Percentiles rank a stretch among this genome's conserved stretches.
phyloP scores from a whole-genome alignment of 1,140 invertebrate species.

The Dermatophagoides farinae region DNA sequence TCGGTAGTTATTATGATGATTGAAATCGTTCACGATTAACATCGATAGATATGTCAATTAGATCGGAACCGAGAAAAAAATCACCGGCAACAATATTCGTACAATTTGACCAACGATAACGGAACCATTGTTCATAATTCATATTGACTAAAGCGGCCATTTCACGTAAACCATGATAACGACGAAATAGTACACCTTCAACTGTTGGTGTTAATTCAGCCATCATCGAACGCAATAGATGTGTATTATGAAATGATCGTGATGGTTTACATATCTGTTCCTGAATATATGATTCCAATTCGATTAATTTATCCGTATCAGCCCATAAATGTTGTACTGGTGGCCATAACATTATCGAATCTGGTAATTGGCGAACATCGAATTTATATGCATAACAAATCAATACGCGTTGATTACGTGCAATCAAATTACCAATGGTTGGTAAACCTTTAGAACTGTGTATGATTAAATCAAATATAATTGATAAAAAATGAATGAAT shows the following conservation, averaged over 20 bases:
- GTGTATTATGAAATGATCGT: not conserved
- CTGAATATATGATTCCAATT: slow-evolving; percentile 30
- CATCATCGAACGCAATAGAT: slow-evolving; percentile 16
- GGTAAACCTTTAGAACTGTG: not conserved
- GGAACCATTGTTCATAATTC: slow-evolving; percentile 41
- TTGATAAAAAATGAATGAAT: not conserved
- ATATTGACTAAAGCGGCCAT: slow-evolving; percentile 46
- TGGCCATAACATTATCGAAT: slow-evolving; percentile 24
- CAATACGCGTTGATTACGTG: slow-evolving; percentile 30
- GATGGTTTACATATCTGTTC: slow-evolving; percentile 12
- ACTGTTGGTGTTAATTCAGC: slow-evolving; percentile 56
- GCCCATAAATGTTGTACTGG: slow-evolving; percentile 38
- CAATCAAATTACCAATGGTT: slow-evolving; percentile 32
- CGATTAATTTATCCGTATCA: slow-evolving; percentile 30
- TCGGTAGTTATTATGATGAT: not conserved
- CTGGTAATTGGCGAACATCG: not conserved
- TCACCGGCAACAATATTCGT: slow-evolving; percentile 52
- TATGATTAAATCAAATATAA: not conserved
- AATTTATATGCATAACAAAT: slow-evolving; percentile 31
- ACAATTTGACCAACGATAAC: slow-evolving; percentile 40
- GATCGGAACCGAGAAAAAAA: slow-evolving; percentile 47
- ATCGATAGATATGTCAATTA: slow-evolving; percentile 44
- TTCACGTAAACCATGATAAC: slow-evolving; percentile 33
- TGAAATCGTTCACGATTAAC: slow-evolving; percentile 26
- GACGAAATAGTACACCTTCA: slow-evolving; percentile 34